phyloP scores from a whole-genome alignment of 1,140 invertebrate genomes.

The Aphelenchoides avenae region DNA sequence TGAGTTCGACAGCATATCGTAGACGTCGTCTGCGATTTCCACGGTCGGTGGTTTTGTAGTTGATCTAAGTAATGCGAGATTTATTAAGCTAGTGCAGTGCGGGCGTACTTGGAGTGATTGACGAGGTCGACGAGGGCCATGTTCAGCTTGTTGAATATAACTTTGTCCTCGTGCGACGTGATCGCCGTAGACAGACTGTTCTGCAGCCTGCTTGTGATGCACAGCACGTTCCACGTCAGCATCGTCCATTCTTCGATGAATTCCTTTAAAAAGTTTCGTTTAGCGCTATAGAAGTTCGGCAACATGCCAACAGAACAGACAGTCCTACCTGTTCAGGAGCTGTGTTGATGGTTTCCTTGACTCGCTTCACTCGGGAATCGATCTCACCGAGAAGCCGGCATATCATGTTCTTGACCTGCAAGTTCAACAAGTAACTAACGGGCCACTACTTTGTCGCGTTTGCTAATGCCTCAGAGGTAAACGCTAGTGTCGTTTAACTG shows the following conservation, averaged over 20 bases:
- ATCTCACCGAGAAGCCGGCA: conserved; percentile 55
- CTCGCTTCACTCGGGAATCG: conserved; percentile 48
- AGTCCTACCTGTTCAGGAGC: conserved; percentile 26
- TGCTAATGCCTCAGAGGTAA: too few species aligned
- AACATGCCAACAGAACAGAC: conserved; percentile 9
- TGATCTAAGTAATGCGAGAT: conserved; percentile 28
- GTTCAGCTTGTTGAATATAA: conserved; percentile 54
- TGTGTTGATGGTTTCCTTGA: conserved; percentile 21
- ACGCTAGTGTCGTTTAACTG: too few species aligned
- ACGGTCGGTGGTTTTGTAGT: conserved; percentile 33
- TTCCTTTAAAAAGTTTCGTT: conserved; percentile 31
- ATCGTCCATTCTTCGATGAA: conserved; percentile 59
- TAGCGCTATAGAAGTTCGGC: conserved; percentile 17
- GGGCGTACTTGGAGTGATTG: conserved; percentile 40
- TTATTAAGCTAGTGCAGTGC: background rate
- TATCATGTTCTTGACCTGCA: conserved; percentile 55
- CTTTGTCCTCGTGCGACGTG: conserved; percentile 46
- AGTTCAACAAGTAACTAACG: too few species aligned
- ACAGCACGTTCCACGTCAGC: conserved; percentile 58
- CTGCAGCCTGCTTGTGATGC: conserved; percentile 53
- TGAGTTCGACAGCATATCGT: conserved; percentile 22
- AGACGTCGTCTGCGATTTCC: conserved; percentile 29
- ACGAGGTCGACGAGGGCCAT: conserved; percentile 54
- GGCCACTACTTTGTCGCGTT: too few species aligned
- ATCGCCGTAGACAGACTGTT: conserved; percentile 33